Base-by-base conservation (phyloP, 2,888 invertebrate species). In the Diplazon laetatorius region DNA sequence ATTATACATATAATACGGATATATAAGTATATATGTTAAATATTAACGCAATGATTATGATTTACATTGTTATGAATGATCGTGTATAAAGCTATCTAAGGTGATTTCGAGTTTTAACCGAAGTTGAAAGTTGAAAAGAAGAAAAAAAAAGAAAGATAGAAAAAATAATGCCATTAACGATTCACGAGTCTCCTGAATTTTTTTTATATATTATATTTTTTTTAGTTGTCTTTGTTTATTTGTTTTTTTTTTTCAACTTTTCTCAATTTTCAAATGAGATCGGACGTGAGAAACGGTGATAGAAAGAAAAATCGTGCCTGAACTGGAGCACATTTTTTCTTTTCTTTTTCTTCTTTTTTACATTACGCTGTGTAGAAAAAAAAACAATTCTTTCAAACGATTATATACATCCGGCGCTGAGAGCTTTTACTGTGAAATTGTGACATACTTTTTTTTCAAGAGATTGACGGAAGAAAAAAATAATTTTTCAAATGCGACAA, bases 31-130 rank as follows among this genome's bases (percentile, higher is more conserved):
- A 88, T 90, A 90, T 90, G 90, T 91, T 90, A 90, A 89, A 90
- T 89, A 90, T 89, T 89, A 89, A 89, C 82, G 89, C 90, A 89
- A 90, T 90, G 88, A 87, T 90, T 90, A 90, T 88, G 84, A 90
- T 89, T 89, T 85, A 89, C 87, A 89, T 90, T 90, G 90, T 90
- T 90, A 90, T 87, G 86, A 89, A 89, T 87, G 87, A 89, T 87
- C 89, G 86, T 90, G 90, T 90, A 91, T 91, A 91, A 91, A 91
- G 90, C 89, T 90, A 89, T 89, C 86, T 88, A 88, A 89, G n/a
- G 89, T 90, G 90, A 90, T 90, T 88, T 88, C 89, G 89, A 88
- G 89, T 90, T 90, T 89, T 87, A 87, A 89, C 85, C 85, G 87
- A 89, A n/a, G 87, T 86, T 85, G 85, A 87, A 87, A 88, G 84